Base-by-base conservation (phyloP, 2,797 vertebrate species). In the Acipenser ruthenus region DNA sequence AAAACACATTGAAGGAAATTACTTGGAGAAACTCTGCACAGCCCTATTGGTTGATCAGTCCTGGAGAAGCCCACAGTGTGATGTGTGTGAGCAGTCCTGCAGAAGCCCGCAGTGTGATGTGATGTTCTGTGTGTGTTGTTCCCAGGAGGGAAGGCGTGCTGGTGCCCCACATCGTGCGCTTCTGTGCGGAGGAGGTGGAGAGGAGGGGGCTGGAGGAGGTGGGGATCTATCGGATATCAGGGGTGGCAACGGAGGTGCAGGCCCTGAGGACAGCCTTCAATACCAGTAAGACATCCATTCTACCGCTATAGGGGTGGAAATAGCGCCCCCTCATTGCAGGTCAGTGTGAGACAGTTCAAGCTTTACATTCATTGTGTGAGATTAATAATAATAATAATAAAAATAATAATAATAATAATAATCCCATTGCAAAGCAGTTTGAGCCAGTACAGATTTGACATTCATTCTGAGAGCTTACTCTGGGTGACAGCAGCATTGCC, bases 181-280 rank as follows among this genome's bases (percentile, higher is more conserved):
- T 81, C 75, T 90, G 89, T 8, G 79, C 80, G 49, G 84, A 88
- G 74, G 88, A 90, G 73, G 71, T 91, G 70, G 89, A 91, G 74
- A 75, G 83, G 60, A 81, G 87, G 68, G 89, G 89, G 23, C 47
- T 89, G 79, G 72, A 71, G 0, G 89, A 91, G 69, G 83, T 87
- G 65, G 89, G 89, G 10, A 87, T 91, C 77, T 91, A 91, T 69
- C 78, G 89, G 70, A 60, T 89, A 50, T 90, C 89, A 6, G 89
- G 88, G 51, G 72, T 72, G 10, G 62, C 76, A 72, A 80, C 69
- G 2, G 82, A 87, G 52, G 81, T 91, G 76, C 68, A 13, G 70
- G 12, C 6, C 4, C 82, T 91, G 60, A 89, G 83, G 75, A 12
- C 71, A 1, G 81, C 72, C 2, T 91, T 91, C 71, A 73, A 89